Conservation (phyloP, 2,113 vertebrate genomes). For the Dicerorhinus sumatrensis region DNA sequence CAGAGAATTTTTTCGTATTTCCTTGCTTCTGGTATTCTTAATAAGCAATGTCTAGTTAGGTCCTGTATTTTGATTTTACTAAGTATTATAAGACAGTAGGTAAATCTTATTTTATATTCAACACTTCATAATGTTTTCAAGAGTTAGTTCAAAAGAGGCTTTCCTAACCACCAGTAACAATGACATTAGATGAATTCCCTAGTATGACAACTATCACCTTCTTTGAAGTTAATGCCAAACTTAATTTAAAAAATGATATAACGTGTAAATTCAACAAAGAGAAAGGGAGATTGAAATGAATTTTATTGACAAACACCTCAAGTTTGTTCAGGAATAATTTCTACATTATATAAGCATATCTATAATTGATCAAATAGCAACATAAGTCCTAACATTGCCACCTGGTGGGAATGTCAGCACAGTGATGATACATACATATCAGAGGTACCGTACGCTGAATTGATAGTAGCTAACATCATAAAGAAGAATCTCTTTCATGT, state of each 20-base stretch:
- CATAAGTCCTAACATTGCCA: conserved; percentile 51
- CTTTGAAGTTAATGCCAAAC: neutral
- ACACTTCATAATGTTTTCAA: neutral
- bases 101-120: conserved; percentile 20
- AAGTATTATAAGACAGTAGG: neutral
- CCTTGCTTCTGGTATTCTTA: neutral
- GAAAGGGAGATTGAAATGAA: neutral
- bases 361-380: neutral
- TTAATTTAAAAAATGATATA: conserved; percentile 2
- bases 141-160: neutral
- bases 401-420: neutral
- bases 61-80: conserved; percentile 16
- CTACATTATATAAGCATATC: neutral
- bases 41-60: neutral
- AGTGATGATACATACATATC: neutral
- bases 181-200: neutral
- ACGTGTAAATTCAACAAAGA: neutral
- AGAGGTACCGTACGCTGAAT: neutral
- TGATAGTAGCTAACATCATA: conserved; percentile 1
- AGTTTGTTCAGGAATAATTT: conserved; percentile 13
- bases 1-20: neutral
- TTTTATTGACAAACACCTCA: conserved; percentile 31
- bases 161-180: neutral
- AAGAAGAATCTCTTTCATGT: neutral
- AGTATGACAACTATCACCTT: neutral